phyloP scores from a whole-genome alignment of 2,888 invertebrate genomes.

The Chymomyza caudatula region DNA sequence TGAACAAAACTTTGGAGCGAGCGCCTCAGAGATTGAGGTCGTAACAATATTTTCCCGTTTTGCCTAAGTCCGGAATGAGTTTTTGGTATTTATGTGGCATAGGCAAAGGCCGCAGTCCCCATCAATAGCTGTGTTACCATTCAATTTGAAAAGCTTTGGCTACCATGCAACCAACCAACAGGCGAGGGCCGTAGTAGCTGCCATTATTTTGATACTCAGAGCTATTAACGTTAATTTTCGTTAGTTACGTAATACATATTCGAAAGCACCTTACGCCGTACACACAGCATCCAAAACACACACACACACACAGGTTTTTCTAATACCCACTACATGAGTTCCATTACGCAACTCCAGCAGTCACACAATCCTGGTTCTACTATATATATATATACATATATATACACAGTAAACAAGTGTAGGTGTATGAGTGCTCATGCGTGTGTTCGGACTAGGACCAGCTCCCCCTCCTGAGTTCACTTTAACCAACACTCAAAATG shows the following conservation, averaged over 20 bases:
- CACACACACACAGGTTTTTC: conserved; percentile 8
- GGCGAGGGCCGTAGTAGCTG: conserved; percentile 25
- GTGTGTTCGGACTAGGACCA: conserved; percentile 4
- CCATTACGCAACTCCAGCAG: conserved; percentile 46
- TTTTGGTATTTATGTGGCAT: conserved; percentile 60
- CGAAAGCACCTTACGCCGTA: conserved; percentile 62
- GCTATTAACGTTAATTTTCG: conserved; percentile 74
- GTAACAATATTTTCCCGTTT: conserved; percentile 74
- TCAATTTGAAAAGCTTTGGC: conserved; percentile 22
- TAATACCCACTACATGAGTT: conserved; percentile 39
- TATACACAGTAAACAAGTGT: conserved; percentile 42
- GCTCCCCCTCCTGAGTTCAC: conserved; percentile 19
- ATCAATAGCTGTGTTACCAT: conserved; percentile 7
- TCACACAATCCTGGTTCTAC: conserved; percentile 26
- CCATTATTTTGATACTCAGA: conserved; percentile 68
- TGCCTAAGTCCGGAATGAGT: conserved; percentile 71
- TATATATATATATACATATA: conserved; percentile 11
- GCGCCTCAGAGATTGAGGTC: conserved; percentile 49
- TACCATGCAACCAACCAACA: background rate
- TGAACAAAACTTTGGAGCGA: conserved; percentile 21
- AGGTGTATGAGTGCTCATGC: conserved; percentile 32
- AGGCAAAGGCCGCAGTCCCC: conserved; percentile 10
- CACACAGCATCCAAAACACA: conserved; percentile 12
- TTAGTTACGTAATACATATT: conserved; percentile 72
- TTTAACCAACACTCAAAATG: too few species aligned